Conservation (phyloP, 2,888 invertebrate genomes). For the Leucozona laternaria region DNA sequence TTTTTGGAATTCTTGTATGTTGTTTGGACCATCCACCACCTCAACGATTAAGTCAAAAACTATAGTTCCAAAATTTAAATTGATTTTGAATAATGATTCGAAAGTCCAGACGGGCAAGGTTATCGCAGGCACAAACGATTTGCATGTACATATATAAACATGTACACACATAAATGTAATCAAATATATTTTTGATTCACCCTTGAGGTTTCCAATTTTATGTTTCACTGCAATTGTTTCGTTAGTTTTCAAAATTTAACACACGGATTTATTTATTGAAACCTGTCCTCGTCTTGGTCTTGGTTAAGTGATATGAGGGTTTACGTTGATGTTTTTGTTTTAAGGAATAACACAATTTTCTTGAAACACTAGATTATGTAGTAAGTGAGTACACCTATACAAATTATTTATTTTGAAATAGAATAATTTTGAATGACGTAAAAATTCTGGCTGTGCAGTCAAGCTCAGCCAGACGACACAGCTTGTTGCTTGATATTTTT, state of each 20-base stretch:
- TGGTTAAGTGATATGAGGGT: background rate
- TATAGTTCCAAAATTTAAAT: background rate
- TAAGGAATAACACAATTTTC: background rate
- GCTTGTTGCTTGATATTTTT: background rate
- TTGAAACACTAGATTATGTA: background rate
- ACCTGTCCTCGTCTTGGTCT: background rate
- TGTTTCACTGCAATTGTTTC: background rate
- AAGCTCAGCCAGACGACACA: slow-evolving; percentile 5
- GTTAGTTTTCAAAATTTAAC: background rate
- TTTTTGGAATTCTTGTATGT: background rate
- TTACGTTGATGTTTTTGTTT: background rate
- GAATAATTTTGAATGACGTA: background rate
- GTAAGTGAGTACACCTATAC: too few relatives aligned
- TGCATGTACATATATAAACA: too few relatives aligned
- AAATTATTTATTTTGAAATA: background rate
- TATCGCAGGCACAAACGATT: slow-evolving; percentile 1
- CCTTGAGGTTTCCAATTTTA: background rate
- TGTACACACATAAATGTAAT: too few relatives aligned
- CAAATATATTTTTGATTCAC: background rate
- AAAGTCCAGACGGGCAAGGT: slow-evolving; percentile 11
- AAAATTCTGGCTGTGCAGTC: slow-evolving; percentile 6
- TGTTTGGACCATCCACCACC: background rate
- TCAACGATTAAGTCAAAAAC: background rate
- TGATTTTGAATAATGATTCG: background rate
- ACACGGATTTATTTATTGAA: background rate